Conservation (phyloP, 2,888 invertebrate genomes). For the Amphipoea oculea region DNA sequence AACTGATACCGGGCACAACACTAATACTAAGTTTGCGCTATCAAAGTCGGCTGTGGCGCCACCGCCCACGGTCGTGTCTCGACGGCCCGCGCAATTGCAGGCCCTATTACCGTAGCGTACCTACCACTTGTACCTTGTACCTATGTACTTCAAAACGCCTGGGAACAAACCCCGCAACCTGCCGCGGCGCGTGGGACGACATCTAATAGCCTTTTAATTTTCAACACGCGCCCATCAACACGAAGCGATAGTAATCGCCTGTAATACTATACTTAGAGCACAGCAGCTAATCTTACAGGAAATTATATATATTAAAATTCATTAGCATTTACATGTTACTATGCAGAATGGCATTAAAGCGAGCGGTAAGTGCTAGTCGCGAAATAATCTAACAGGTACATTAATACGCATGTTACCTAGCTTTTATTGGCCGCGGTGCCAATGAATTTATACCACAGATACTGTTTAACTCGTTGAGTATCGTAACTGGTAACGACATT, state of each 20-base stretch:
- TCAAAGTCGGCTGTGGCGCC: constrained; percentile 74
- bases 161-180: constrained; percentile 79
- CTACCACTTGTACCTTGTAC: constrained; percentile 71
- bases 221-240: constrained; percentile 82
- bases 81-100: constrained; percentile 72
- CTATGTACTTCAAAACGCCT: constrained; percentile 74
- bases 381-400: constrained; percentile 69
- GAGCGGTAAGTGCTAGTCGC: constrained; percentile 59
- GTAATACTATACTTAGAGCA: constrained; percentile 76
- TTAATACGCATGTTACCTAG: constrained; percentile 65
- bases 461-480: constrained; percentile 61
- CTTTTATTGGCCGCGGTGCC: constrained; percentile 63
- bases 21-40: constrained; percentile 74
- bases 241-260: constrained; percentile 76
- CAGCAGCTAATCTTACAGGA: constrained; percentile 47
- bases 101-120: constrained; percentile 73
- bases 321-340: constrained; percentile 38
- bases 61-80: constrained; percentile 76
- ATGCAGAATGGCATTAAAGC: constrained; percentile 64
- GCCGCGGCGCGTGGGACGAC: constrained; percentile 83
- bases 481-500: constrained; percentile 64
- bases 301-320: constrained; percentile 50
- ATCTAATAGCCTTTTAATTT: constrained; percentile 88
- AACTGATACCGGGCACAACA: constrained; percentile 76
- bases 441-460: constrained; percentile 52